Conservation (phyloP, 1,140 invertebrate species). For the Pogonomyrmex californicus region DNA sequence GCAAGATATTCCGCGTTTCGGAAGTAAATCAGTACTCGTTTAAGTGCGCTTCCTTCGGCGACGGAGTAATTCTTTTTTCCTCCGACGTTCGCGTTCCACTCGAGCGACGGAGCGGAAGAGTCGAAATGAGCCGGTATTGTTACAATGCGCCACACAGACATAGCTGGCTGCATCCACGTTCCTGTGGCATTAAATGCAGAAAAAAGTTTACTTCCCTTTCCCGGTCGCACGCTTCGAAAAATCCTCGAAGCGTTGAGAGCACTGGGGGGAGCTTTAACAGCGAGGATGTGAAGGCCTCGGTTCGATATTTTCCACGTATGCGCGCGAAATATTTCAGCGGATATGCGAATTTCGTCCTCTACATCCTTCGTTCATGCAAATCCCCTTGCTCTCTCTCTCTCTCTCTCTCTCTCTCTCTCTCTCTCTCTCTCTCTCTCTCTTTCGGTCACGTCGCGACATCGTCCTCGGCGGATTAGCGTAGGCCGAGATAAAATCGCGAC, state of each 20-base stretch:
- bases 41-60: constrained; percentile 1
- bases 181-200: constrained; percentile 69
- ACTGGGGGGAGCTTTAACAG: constrained; percentile 18
- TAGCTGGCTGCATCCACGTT: constrained; percentile 14
- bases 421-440: constrained; percentile 35
- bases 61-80: background rate
- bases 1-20: background rate
- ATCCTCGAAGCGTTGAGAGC: constrained; percentile 3
- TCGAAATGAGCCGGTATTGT: constrained; percentile 46
- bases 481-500: constrained; percentile 58
- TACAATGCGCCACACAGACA: background rate
- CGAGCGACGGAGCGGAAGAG: constrained; percentile 38
- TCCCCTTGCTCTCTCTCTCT: background rate
- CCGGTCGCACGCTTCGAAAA: background rate
- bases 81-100: background rate
- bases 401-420: constrained; percentile 30
- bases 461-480: constrained; percentile 70
- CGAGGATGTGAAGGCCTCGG: constrained; percentile 47
- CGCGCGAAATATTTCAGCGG: constrained; percentile 71
- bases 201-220: constrained; percentile 62
- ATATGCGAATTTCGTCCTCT: constrained; percentile 67
- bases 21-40: constrained; percentile 5
- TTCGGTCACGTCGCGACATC: constrained; percentile 41
- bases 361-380: background rate
- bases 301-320: constrained; percentile 71